A percentile compares a stretch with the other conserved stretches of the same genome.
These are phyloP conservation scores for Sebastes cheni DNA, from an alignment of 2,797 vertebrate genomes.

Conservation along the genomic window DNA sequence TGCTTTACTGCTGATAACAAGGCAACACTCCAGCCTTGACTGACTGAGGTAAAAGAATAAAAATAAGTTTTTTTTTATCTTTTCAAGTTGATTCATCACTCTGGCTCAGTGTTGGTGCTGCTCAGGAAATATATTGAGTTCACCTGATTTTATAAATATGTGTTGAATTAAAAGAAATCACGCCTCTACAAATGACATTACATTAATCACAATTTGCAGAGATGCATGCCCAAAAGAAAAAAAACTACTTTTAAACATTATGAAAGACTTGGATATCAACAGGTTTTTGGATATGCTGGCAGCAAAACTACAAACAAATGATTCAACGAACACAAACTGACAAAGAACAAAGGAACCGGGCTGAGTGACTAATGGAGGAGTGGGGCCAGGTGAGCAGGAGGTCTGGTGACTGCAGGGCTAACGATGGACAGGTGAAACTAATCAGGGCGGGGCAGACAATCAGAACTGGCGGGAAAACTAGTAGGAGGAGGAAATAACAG, in stretches of 20 bases:
- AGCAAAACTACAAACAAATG: neutral
- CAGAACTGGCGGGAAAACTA: neutral
- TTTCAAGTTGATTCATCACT: neutral
- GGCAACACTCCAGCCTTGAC: neutral
- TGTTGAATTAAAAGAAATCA: neutral
- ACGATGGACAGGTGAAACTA: neutral
- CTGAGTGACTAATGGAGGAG: neutral
- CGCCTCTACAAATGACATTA: too few species aligned
- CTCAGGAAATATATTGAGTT: neutral
- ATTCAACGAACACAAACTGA: neutral
- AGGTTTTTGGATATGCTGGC: neutral
- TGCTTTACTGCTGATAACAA: neutral
- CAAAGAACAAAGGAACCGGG: neutral
- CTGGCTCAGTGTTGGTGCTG: neutral
- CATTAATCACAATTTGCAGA: neutral
- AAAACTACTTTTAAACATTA: neutral
- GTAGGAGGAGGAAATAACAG: neutral
- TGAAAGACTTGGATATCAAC: neutral
- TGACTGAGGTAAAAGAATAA: neutral
- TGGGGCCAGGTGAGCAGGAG: neutral
- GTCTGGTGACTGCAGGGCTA: neutral
- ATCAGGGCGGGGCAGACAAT: neutral
- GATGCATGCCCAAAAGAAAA: neutral
- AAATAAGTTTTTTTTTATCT: neutral
- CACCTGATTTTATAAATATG: neutral